These are phyloP conservation scores for Chauna torquata DNA, from an alignment of 2,113 vertebrate genomes.

Conservation along the genomic window DNA sequence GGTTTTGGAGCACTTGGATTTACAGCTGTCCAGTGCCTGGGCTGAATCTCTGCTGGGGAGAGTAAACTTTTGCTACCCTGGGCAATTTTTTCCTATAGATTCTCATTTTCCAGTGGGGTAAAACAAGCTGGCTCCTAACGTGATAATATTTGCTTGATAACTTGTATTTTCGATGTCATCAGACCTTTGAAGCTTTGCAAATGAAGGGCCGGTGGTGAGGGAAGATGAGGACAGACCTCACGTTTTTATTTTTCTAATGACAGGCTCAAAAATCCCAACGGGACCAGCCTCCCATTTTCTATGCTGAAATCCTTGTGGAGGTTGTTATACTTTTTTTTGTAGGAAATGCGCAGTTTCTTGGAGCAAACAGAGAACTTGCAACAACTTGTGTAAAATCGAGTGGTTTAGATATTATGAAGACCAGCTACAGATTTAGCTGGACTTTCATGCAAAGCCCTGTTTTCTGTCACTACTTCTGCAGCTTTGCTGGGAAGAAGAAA, in stretches of 20 bases:
- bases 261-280: background rate
- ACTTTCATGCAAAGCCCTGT: background rate
- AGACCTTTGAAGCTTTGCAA: background rate
- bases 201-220: background rate
- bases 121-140: background rate
- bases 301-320: background rate
- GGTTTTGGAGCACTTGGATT: background rate
- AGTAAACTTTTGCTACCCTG: background rate
- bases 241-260: background rate
- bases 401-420: background rate
- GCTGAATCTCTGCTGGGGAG: background rate
- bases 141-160: background rate
- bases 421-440: background rate
- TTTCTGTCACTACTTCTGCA: background rate
- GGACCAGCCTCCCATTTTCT: background rate
- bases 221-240: background rate
- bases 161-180: background rate
- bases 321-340: background rate
- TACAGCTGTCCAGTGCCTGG: background rate
- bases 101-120: background rate
- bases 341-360: background rate
- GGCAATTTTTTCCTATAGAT: background rate
- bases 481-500: background rate
- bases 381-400: background rate
- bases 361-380: background rate